A percentile compares a stretch with the other conserved stretches of the same genome.
phyloP scores from a whole-genome alignment of 2,888 invertebrate genomes.

The Parnassius smintheus region DNA sequence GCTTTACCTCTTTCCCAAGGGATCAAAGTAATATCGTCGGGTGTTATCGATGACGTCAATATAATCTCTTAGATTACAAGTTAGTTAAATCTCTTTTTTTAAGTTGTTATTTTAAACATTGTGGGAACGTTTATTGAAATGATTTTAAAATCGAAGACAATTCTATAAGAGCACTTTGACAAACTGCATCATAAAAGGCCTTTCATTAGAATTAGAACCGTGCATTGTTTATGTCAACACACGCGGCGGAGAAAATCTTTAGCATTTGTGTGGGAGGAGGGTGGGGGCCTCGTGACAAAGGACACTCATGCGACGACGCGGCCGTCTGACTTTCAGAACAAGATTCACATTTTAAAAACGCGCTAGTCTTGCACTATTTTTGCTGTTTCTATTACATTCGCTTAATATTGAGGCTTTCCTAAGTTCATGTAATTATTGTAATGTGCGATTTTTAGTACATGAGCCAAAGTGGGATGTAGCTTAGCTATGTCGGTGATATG shows the following conservation, averaged over 20 bases:
- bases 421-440: neutral
- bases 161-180: neutral
- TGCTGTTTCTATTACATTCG: neutral
- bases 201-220: slow-evolving; percentile 23
- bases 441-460: no score
- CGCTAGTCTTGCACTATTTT: slow-evolving; percentile 3
- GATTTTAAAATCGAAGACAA: neutral
- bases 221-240: slow-evolving; percentile 24
- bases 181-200: slow-evolving; percentile 1
- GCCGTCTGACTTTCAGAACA: slow-evolving; percentile 29
- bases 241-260: slow-evolving; percentile 40
- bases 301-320: slow-evolving; percentile 52
- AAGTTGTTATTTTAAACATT: no score
- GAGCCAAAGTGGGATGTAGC: no score
- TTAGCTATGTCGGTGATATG: no score
- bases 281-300: slow-evolving; percentile 60
- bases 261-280: slow-evolving; percentile 53
- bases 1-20: no score
- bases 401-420: neutral
- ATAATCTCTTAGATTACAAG: no score
- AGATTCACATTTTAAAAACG: slow-evolving; percentile 30
- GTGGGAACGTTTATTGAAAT: no score
- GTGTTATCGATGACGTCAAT: no score
- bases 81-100: no score
- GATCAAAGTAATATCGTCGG: no score